phyloP scores from a whole-genome alignment of 2,888 invertebrate genomes.

The Sylvicola cinctus region DNA sequence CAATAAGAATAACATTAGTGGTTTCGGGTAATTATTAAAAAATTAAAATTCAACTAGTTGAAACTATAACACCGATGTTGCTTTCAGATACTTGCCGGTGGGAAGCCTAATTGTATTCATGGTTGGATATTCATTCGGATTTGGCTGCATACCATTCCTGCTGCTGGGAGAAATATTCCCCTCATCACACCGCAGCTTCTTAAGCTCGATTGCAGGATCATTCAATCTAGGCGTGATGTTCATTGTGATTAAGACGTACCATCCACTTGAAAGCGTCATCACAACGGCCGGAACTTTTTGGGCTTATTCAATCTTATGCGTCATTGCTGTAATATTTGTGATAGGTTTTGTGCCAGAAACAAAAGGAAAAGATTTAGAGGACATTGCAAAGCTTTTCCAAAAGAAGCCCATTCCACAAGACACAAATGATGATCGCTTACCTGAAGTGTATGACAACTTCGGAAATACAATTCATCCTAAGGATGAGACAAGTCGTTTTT shows the following conservation, averaged over 20 bases:
- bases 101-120: conserved; percentile 34
- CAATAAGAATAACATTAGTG: conserved; percentile 22
- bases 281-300: conserved; percentile 34
- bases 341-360: conserved; percentile 40
- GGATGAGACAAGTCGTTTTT: too few species aligned
- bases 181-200: conserved; percentile 30
- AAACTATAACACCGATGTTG: too few species aligned
- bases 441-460: too few species aligned
- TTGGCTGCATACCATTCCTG: conserved; percentile 39
- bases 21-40: conserved; percentile 24
- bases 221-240: conserved; percentile 34
- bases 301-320: conserved; percentile 32
- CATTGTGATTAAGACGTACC: conserved; percentile 33
- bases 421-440: too few species aligned
- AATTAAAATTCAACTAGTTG: neutral
- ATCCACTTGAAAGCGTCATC: conserved; percentile 26
- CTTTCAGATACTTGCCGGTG: conserved; percentile 31
- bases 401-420: too few species aligned
- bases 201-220: conserved; percentile 33
- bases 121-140: conserved; percentile 37
- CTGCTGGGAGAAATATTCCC: conserved; percentile 40
- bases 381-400: conserved; percentile 28
- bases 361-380: conserved; percentile 44
- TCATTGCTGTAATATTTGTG: conserved; percentile 31
- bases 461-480: too few species aligned